phyloP scores from a whole-genome alignment of 2,888 invertebrate species.

The Microctonus hyperodae region DNA sequence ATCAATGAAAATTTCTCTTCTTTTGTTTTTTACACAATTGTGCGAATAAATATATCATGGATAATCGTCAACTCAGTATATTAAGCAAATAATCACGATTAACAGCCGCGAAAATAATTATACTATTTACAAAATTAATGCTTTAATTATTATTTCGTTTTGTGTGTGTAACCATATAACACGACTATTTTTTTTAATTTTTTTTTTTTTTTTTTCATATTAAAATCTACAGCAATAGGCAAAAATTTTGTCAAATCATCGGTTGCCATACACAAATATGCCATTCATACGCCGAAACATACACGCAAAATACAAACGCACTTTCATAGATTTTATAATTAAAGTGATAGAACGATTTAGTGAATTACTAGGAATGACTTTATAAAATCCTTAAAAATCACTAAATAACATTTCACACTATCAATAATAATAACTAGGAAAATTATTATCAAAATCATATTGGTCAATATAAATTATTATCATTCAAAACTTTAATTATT shows the following conservation, averaged over 20 bases:
- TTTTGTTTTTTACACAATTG: background rate
- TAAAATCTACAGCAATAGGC: background rate
- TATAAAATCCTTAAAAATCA: slow-evolving; percentile 1
- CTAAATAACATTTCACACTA: background rate
- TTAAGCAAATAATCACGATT: slow-evolving; percentile 5
- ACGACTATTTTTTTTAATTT: background rate
- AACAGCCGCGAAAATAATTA: background rate
- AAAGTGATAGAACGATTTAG: background rate
- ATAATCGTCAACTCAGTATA: background rate
- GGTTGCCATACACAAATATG: background rate
- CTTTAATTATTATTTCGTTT: background rate
- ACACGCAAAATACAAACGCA: no score
- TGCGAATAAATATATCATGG: background rate
- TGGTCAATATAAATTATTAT: background rate
- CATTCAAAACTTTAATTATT: slow-evolving; percentile 3
- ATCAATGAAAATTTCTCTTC: background rate
- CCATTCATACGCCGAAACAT: background rate
- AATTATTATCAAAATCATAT: background rate
- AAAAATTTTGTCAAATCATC: slow-evolving; percentile 4
- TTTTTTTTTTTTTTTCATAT: background rate
- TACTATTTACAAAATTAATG: slow-evolving; percentile 1
- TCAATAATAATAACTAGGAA: background rate
- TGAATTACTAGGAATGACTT: slow-evolving; percentile 1
- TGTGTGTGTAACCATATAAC: background rate
- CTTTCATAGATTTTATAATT: background rate